phyloP scores from a whole-genome alignment of 1,140 invertebrate species.

The Diorhabda carinulata region DNA sequence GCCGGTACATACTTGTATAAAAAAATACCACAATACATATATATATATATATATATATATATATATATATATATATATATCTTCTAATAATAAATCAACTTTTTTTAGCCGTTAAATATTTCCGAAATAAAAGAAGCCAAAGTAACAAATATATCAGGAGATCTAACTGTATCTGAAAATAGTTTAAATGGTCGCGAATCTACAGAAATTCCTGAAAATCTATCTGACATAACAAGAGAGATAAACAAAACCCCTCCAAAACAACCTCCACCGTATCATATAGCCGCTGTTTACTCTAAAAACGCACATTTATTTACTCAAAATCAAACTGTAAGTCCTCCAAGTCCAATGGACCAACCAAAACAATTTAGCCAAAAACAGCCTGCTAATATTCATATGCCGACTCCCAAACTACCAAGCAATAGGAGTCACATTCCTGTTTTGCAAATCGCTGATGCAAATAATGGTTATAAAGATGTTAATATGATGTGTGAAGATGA shows the following conservation, averaged over 20 bases:
- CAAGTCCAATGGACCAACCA: constrained; percentile 39
- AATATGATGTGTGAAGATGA: constrained; percentile 15
- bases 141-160: constrained; percentile 41
- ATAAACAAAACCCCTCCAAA: constrained; percentile 33
- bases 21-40: too few relatives aligned
- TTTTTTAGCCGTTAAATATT: constrained; percentile 27
- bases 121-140: constrained; percentile 45
- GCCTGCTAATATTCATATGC: constrained; percentile 42
- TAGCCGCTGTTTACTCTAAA: constrained; percentile 65
- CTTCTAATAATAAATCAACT: too few relatives aligned
- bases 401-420: constrained; percentile 35
- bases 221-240: constrained; percentile 19
- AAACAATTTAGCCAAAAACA: constrained; percentile 46
- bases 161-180: constrained; percentile 28
- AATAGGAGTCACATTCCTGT: constrained; percentile 24
- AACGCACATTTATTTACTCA: constrained; percentile 52
- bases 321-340: constrained; percentile 25
- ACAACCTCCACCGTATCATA: constrained; percentile 65
- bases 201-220: constrained; percentile 26
- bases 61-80: too few relatives aligned
- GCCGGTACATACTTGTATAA: too few relatives aligned
- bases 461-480: constrained; percentile 1
- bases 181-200: constrained; percentile 30
- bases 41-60: too few relatives aligned
- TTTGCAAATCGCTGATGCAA: constrained; percentile 21